A percentile compares a stretch with the other conserved stretches of the same genome.
phyloP scores from a whole-genome alignment of 2,113 vertebrate genomes.

The Acanthochromis polyacanthus region DNA sequence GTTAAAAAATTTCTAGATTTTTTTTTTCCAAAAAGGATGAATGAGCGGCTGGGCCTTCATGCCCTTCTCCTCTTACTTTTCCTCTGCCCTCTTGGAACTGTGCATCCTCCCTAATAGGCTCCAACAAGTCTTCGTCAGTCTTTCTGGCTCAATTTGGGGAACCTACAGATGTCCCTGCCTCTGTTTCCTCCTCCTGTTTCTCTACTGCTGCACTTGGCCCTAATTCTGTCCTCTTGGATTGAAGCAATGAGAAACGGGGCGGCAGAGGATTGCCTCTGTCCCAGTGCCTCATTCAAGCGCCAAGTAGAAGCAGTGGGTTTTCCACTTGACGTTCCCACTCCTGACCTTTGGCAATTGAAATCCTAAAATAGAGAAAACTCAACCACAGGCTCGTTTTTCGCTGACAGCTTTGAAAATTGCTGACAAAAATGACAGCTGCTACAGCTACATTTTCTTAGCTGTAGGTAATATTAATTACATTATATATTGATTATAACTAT shows the following conservation, averaged over 20 bases:
- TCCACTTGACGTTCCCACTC: conserved; percentile 52
- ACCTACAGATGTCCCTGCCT: conserved; percentile 58
- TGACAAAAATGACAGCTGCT: neutral
- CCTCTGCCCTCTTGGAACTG: conserved; percentile 28
- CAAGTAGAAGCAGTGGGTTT: conserved; percentile 60
- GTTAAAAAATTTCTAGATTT: neutral
- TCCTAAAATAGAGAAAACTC: conserved; percentile 32
- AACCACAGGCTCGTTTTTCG: neutral
- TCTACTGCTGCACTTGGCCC: conserved; percentile 57
- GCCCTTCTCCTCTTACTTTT: conserved; percentile 20
- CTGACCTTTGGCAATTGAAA: conserved; percentile 44
- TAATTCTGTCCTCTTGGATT: conserved; percentile 45
- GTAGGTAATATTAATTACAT: neutral
- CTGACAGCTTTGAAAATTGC: conserved; percentile 1
- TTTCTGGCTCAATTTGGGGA: conserved; percentile 36
- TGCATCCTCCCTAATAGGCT: conserved; percentile 31
- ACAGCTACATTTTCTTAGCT: conserved; percentile 5
- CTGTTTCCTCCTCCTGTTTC: conserved; percentile 68
- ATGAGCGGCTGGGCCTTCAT: neutral
- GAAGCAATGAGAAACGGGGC: conserved; percentile 50
- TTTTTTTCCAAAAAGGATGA: conserved; percentile 10
- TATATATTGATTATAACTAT: neutral
- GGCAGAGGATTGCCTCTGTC: conserved; percentile 60
- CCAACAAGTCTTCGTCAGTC: conserved; percentile 46
- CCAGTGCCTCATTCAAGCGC: conserved; percentile 46